Evolutionary conservation across 2,113 vertebrate species (phyloP), one percentile per base, ranked within the genome.

Genomic region (Myiagra hebetior): DNA sequence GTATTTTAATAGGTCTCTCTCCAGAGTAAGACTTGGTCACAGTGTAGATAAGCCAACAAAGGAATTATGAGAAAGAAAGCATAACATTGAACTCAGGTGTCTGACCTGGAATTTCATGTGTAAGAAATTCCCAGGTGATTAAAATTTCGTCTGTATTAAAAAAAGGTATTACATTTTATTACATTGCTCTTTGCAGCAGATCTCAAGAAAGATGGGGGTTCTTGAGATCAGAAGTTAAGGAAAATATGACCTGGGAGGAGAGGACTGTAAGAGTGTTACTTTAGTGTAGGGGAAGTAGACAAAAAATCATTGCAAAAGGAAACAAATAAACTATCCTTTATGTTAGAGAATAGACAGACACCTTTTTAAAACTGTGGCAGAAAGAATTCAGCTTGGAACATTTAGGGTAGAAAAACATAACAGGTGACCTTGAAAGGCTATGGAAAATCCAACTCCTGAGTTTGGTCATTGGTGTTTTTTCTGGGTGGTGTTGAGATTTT

Each of bases 1-100:
- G n/a, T 75, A 17, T 67, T 55, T 75, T 39, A 31, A 30, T 15
- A 44, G 26, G 21, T 41, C 23, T 60, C 8, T 67, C 19, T 22
- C 2, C 5, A 33, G 18, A 1, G 0, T 52, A 57, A 62, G 30
- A 9, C 2, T 11, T 46, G 26, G 28, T 55, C 26, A 30, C 20
- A 31, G 14, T 67, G 16, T 67, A 13, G 33, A 22, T 57, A 53
- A 63, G 4, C 15, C 17, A 85, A 81, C 7, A 75, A 37, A 20
- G 30, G n/a, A 10, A 42, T 35, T 68, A 39, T 4, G 2, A 76
- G 46, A 84, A 85, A 52, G 37, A 15, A 76, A 70, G 19, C 9
- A 6, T 56, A 44, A 28, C 2, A 4, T 4, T 80, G 28, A 65
- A 70, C 27, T 57, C 39, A 42, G 15, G 26, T 42, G 3, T 72